A percentile compares a stretch with the other conserved stretches of the same genome.
Evolutionary conservation across 2,888 invertebrate genomes (phyloP).

Genomic region (Antheraea assamensis): DNA sequence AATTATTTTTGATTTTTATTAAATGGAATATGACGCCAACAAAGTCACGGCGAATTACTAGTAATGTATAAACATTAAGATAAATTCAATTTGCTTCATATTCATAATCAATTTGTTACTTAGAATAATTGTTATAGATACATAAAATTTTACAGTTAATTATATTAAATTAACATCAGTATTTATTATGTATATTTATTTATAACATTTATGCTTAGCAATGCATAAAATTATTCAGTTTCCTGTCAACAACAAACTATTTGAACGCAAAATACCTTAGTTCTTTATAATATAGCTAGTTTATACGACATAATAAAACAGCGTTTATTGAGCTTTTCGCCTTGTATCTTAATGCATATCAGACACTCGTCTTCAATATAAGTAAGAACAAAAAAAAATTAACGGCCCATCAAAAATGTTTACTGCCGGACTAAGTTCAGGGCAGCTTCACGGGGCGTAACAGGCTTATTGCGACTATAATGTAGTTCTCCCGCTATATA

Average conservation of each 20-base stretch:
- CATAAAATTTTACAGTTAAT: neutral
- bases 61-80: too few species aligned
- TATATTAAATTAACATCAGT: neutral
- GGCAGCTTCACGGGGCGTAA: constrained; percentile 15
- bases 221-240: constrained; percentile 9
- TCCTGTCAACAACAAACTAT: constrained; percentile 3
- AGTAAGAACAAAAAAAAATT: constrained; percentile 36
- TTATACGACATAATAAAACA: constrained; percentile 29
- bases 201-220: constrained; percentile 1
- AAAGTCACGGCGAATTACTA: too few species aligned
- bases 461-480: constrained; percentile 12
- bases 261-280: constrained; percentile 9
- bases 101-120: neutral
- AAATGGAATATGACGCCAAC: too few species aligned
- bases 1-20: too few species aligned
- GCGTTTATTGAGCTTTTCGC: constrained; percentile 39
- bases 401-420: constrained; percentile 39
- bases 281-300: constrained; percentile 15
- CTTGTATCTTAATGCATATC: constrained; percentile 38
- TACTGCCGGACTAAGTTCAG: constrained; percentile 18
- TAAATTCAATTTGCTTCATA: too few species aligned
- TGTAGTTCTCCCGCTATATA: neutral
- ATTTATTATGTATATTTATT: constrained; percentile 5
- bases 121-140: neutral
- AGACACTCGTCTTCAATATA: constrained; percentile 36